Evolutionary conservation across 1,140 invertebrate genomes (phyloP).

Genomic region (Antheraea mylitta): DNA sequence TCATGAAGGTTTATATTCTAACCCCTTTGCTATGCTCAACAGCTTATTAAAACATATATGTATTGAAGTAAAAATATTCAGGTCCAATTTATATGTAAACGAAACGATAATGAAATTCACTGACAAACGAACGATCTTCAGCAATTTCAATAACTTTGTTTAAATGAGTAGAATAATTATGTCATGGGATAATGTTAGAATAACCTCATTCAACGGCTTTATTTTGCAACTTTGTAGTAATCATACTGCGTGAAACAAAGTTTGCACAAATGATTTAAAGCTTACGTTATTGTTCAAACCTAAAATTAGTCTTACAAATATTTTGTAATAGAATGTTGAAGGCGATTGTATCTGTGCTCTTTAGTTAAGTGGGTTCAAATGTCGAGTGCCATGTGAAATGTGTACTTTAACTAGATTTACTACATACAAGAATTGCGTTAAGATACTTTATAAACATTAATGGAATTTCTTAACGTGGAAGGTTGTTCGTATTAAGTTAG

Average conservation of each 20-base stretch:
- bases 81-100: too few relatives aligned
- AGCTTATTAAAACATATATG: too few relatives aligned
- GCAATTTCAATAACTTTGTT: too few relatives aligned
- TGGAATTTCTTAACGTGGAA: background rate
- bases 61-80: too few relatives aligned
- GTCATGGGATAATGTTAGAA: background rate
- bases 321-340: constrained; percentile 7
- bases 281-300: background rate
- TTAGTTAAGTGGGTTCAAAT: constrained; percentile 42
- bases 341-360: constrained; percentile 27
- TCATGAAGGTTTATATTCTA: too few relatives aligned
- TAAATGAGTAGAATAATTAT: too few relatives aligned
- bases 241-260: background rate
- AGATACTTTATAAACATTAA: background rate
- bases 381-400: constrained; percentile 41
- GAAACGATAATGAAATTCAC: too few relatives aligned
- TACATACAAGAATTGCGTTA: background rate
- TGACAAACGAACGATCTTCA: too few relatives aligned
- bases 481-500: background rate
- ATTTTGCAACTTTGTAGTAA: background rate
- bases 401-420: constrained; percentile 27
- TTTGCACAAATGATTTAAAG: constrained; percentile 1
- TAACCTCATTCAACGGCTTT: background rate
- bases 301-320: background rate
- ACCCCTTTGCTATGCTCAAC: too few relatives aligned